These are phyloP conservation scores for Pygoscelis antarcticus DNA, from an alignment of 2,113 vertebrate species.

Conservation along the genomic window DNA sequence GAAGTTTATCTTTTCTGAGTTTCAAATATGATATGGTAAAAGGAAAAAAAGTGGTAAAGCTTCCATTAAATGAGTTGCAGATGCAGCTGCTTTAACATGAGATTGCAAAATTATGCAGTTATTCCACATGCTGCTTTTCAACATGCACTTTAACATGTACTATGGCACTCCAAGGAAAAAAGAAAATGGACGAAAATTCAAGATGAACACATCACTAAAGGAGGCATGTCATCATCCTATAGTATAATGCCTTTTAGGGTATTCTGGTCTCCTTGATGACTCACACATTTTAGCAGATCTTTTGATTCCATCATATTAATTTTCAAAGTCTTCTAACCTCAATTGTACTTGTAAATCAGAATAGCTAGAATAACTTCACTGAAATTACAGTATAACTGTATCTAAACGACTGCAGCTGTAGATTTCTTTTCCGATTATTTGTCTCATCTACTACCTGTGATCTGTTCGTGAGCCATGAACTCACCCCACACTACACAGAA, in stretches of 20 bases:
- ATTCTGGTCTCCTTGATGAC: background rate
- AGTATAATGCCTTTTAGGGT: background rate
- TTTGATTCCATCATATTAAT: background rate
- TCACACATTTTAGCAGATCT: background rate
- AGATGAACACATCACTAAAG: background rate
- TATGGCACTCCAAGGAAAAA: background rate
- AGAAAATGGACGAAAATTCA: background rate
- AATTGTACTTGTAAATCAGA: background rate
- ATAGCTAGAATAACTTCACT: background rate
- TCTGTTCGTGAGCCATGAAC: background rate
- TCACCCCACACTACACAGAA: background rate
- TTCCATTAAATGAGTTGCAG: background rate
- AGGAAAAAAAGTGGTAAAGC: background rate
- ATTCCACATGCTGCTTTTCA: background rate
- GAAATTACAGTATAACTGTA: background rate
- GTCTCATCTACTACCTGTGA: background rate
- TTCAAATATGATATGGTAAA: background rate
- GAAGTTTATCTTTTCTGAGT: conserved; percentile 23
- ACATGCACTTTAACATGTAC: background rate
- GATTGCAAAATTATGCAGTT: background rate
- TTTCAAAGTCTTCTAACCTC: background rate
- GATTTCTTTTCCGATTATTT: background rate
- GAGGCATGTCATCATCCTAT: background rate
- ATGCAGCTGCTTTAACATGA: background rate
- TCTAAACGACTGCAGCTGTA: background rate